Evolutionary conservation across 2,113 vertebrate species (phyloP), one percentile per base, ranked within the genome.

Genomic region (Mesitornis unicolor): DNA sequence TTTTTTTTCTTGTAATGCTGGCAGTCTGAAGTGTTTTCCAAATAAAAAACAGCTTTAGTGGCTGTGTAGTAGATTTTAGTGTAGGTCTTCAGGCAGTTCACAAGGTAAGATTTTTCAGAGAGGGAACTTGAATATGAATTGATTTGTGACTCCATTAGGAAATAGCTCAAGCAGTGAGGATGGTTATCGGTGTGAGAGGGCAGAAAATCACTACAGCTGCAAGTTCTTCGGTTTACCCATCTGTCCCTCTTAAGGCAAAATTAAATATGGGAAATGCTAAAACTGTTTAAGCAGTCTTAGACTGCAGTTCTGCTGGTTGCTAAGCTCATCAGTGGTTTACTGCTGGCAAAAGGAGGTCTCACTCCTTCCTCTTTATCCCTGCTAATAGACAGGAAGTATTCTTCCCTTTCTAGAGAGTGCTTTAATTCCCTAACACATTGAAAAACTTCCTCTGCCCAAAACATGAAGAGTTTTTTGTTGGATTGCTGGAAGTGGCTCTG

Each of bases 231-330:
- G 16, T 40, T 96, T 77, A 47, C 10, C 71, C 24, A 64, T 93
- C 60, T 90, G 53, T 59, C 31, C 25, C n/a, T 74, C 47, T 71
- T 61, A 51, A 78, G 67, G 28, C 21, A 70, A 90, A 80, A 89
- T 9, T 74, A 84, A 88, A 36, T 65, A 43, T 47, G 54, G 60
- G 53, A 86, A 93, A 57, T 64, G 31, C 69, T 92, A 26, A 74
- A 90, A 56, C 68, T 81, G 25, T 77, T 85, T 77, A 94, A 95
- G 92, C 75, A 88, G 63, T 19, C 71, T 90, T 93, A 90, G 50
- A 50, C 82, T 70, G 50, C 80, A 45, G 35, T 67, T 94, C 43
- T 86, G 33, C 20, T 73, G 20, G 20, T 80, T 3, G 5, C 63
- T 94, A 86, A 90, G 83, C 88, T 92, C 18, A 63, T 94, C 60